A percentile compares a stretch with the other conserved stretches of the same genome.
Conservation (phyloP, 2,888 invertebrate species). For the Hemicrepidius hirtus region DNA sequence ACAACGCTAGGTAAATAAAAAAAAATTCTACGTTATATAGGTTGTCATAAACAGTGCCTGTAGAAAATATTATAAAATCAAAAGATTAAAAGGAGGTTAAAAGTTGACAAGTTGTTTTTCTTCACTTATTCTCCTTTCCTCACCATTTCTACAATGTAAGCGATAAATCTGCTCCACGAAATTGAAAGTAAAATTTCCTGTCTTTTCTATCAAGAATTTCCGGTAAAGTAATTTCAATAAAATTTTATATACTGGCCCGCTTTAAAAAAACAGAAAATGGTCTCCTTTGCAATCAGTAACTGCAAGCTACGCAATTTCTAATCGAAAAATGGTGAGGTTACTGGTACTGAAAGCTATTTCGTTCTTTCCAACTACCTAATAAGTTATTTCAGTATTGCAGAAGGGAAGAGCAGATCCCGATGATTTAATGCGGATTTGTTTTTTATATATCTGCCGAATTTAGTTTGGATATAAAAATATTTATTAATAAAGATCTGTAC, state of each 20-base stretch:
- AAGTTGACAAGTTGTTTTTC: neutral
- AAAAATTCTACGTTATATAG: too few relatives aligned
- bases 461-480: too few relatives aligned
- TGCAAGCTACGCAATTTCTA: neutral
- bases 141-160: slow-evolving; percentile 7
- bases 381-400: too few relatives aligned
- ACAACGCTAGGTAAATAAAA: too few relatives aligned
- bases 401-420: too few relatives aligned
- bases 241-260: slow-evolving; percentile 16
- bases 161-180: slow-evolving; percentile 6
- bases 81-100: neutral
- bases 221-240: slow-evolving; percentile 23
- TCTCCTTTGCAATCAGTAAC: neutral
- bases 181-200: slow-evolving; percentile 21
- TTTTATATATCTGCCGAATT: too few relatives aligned
- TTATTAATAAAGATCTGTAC: too few relatives aligned
- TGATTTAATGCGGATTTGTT: too few relatives aligned
- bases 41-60: too few relatives aligned
- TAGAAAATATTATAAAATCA: neutral
- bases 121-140: neutral
- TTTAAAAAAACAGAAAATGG: slow-evolving; percentile 3
- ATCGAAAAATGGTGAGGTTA: neutral
- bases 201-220: slow-evolving; percentile 9
- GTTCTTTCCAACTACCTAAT: too few relatives aligned
- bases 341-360: too few relatives aligned